A percentile compares a stretch with the other conserved stretches of the same genome.
Evolutionary conservation across 2,113 vertebrate species (phyloP).

Genomic region (Stegostoma tigrinum): DNA sequence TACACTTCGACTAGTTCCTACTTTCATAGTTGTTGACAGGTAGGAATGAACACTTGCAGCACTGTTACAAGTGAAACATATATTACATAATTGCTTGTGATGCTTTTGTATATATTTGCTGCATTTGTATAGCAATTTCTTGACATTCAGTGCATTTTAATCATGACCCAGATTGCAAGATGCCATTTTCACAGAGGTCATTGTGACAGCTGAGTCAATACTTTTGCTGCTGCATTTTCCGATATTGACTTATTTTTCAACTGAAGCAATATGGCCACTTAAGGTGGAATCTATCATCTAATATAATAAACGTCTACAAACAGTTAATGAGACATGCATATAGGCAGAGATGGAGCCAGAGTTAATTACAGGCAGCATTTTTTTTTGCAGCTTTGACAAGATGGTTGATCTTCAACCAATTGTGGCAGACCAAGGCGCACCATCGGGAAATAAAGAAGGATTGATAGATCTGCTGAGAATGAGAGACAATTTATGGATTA

Average conservation of each 20-base stretch:
- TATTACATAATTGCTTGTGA: background rate
- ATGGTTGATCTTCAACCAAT: background rate
- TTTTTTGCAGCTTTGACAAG: background rate
- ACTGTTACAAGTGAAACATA: background rate
- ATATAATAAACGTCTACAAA: background rate
- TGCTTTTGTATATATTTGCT: background rate
- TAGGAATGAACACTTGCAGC: background rate
- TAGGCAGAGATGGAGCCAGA: background rate
- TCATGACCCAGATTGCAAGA: background rate
- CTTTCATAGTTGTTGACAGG: background rate
- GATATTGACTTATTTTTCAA: background rate
- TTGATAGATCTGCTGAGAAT: background rate
- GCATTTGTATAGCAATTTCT: background rate
- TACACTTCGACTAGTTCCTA: background rate
- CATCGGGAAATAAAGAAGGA: background rate
- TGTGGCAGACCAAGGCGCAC: background rate
- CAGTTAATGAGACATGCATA: background rate
- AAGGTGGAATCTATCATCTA: background rate
- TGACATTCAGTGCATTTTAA: background rate
- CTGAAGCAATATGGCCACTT: background rate
- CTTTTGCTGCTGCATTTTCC: background rate
- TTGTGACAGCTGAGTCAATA: background rate
- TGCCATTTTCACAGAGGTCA: background rate
- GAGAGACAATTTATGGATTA: background rate
- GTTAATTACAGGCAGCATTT: background rate